These are phyloP conservation scores for Cephus rjabovi DNA, from an alignment of 2,888 invertebrate species.

Conservation along the genomic window DNA sequence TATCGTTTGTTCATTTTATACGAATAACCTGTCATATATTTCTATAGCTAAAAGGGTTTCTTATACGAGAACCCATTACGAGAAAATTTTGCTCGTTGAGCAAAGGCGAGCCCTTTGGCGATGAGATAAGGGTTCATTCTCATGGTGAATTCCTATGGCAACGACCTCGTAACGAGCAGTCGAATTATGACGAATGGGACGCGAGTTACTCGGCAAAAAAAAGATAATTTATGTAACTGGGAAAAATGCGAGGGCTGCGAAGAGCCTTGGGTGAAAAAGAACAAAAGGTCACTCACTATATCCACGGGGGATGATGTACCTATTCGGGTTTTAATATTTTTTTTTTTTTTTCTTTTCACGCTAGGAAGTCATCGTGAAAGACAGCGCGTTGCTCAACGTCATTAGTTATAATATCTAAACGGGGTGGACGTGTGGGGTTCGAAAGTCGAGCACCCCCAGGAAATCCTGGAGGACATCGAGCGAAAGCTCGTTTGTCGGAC, in stretches of 20 bases:
- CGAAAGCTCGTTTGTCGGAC: conserved; percentile 19
- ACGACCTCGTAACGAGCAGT: not conserved
- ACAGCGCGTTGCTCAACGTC: not conserved
- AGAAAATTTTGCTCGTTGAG: not conserved
- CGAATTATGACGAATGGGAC: not conserved
- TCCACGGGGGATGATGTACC: not conserved
- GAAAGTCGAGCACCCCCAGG: not conserved
- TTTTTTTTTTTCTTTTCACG: not conserved
- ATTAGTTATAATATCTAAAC: not conserved
- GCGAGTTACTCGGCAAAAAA: not conserved
- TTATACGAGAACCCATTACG: not conserved
- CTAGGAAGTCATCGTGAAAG: not conserved
- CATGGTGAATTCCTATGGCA: not conserved
- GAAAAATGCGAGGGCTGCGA: not conserved
- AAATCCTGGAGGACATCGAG: not conserved
- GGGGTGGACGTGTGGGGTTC: not conserved
- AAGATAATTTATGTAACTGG: not conserved
- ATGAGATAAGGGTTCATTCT: not conserved
- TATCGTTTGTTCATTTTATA: not conserved
- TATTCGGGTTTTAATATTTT: not conserved
- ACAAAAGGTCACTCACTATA: not conserved
- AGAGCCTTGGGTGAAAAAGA: not conserved
- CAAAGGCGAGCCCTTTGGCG: not conserved
- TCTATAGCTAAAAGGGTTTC: not conserved
- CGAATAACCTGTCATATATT: not conserved